Percentiles rank a stretch among this genome's conserved stretches.
Conservation (phyloP, 2,113 vertebrate species). For the Oxyura jamaicensis region DNA sequence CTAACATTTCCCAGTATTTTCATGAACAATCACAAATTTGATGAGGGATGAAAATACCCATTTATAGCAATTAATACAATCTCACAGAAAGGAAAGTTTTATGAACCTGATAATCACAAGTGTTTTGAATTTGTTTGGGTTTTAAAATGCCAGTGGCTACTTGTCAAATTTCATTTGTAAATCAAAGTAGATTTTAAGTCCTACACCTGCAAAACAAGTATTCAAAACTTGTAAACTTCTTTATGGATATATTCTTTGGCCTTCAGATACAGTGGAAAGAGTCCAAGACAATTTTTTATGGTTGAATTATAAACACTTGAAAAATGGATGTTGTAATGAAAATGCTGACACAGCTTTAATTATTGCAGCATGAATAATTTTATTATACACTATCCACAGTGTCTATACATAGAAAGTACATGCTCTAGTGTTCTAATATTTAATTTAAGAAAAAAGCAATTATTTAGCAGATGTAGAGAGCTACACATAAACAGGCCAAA, state of each 20-base stretch:
- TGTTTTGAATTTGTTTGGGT: conserved; percentile 22
- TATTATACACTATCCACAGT: conserved; percentile 59
- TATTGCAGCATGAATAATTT: conserved; percentile 66
- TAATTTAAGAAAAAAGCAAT: conserved; percentile 65
- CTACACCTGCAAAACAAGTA: conserved; percentile 68
- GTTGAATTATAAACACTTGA: conserved; percentile 59
- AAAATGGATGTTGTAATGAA: conserved; percentile 55
- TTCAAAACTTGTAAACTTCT: conserved; percentile 62
- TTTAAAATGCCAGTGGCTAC: conserved; percentile 36
- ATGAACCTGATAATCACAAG: conserved; percentile 31
- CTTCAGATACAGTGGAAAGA: conserved; percentile 29
- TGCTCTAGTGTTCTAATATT: conserved; percentile 53
- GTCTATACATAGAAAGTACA: conserved; percentile 43
- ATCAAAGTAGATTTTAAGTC: conserved; percentile 29
- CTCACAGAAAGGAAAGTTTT: not conserved
- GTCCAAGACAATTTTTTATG: conserved; percentile 61
- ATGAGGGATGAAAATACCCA: conserved; percentile 4
- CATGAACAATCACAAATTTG: conserved; percentile 1
- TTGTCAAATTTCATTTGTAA: conserved; percentile 54
- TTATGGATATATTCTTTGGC: conserved; percentile 18
- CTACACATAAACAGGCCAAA: conserved; percentile 52
- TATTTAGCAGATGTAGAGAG: conserved; percentile 64
- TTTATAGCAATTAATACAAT: conserved; percentile 31
- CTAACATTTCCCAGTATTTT: conserved; percentile 2
- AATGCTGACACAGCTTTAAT: conserved; percentile 67